Evolutionary conservation across 2,113 vertebrate genomes (phyloP).

Genomic region (Dasyprocta punctata): DNA sequence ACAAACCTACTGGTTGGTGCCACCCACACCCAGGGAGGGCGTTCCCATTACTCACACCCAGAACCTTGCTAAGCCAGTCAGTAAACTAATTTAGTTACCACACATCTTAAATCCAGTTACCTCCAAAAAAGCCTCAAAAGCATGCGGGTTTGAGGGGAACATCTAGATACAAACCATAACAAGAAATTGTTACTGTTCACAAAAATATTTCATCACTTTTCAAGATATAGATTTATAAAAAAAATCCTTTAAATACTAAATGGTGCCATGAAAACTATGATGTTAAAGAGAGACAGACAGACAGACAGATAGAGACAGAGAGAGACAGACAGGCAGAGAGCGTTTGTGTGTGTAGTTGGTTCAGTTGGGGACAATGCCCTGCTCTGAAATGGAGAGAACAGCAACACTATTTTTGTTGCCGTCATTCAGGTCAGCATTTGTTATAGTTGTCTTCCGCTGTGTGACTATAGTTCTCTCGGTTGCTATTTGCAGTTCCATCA

Average conservation of each 20-base stretch:
- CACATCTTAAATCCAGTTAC: neutral
- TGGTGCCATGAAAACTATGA: neutral
- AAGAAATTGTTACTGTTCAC: slow-evolving; percentile 18
- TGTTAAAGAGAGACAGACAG: neutral
- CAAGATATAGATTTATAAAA: neutral
- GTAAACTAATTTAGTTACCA: neutral
- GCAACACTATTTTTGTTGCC: too few species aligned
- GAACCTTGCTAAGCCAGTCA: neutral
- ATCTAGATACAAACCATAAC: neutral
- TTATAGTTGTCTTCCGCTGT: neutral
- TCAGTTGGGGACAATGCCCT: neutral
- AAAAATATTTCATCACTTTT: neutral
- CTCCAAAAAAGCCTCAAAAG: neutral
- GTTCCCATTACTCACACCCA: neutral
- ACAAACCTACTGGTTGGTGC: neutral
- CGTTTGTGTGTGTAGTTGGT: neutral
- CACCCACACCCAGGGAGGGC: neutral
- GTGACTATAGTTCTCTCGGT: neutral
- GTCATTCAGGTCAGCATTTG: neutral
- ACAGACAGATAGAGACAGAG: too few species aligned
- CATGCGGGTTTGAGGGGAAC: too few species aligned
- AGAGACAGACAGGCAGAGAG: neutral
- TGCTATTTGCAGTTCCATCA: neutral
- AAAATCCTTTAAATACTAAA: neutral
- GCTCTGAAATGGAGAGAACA: neutral